These are phyloP conservation scores for Corvus moneduloides DNA, from an alignment of 2,113 vertebrate genomes.

Conservation along the genomic window DNA sequence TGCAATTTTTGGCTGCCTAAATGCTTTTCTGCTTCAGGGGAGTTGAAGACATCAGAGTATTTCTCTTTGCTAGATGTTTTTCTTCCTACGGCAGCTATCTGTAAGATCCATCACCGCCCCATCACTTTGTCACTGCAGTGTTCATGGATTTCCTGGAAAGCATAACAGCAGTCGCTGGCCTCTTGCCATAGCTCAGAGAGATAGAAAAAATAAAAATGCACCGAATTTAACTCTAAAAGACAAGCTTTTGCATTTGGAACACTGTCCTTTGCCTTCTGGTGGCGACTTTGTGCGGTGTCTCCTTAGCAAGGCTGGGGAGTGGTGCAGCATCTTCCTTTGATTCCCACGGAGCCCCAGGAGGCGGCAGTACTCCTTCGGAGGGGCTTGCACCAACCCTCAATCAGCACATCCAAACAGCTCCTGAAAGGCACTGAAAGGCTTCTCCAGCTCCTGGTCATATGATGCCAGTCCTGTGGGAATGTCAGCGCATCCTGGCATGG, in stretches of 20 bases:
- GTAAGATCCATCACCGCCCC: not conserved
- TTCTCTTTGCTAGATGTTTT: not conserved
- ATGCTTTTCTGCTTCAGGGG: not conserved
- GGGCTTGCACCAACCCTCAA: not conserved
- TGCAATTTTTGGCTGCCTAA: not conserved
- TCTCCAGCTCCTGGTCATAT: not conserved
- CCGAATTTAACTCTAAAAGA: not conserved
- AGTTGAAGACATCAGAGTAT: not conserved
- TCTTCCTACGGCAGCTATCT: not conserved
- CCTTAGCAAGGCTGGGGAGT: not conserved
- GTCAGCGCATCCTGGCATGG: rapidly evolving
- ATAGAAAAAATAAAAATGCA: not conserved
- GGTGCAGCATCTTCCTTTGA: not conserved
- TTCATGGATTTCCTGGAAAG: conserved; percentile 22
- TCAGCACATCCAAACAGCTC: not conserved
- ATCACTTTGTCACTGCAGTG: not conserved
- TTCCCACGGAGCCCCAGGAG: not conserved
- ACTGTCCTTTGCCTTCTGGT: not conserved
- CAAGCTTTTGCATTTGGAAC: not conserved
- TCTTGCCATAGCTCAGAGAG: not conserved
- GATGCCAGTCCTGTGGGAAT: not conserved
- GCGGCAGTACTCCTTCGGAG: rapidly evolving
- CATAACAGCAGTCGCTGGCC: not conserved
- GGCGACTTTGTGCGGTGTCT: rapidly evolving
- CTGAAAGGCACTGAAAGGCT: not conserved